phyloP scores from a whole-genome alignment of 2,888 invertebrate genomes.

The Phaonia tiefii region DNA sequence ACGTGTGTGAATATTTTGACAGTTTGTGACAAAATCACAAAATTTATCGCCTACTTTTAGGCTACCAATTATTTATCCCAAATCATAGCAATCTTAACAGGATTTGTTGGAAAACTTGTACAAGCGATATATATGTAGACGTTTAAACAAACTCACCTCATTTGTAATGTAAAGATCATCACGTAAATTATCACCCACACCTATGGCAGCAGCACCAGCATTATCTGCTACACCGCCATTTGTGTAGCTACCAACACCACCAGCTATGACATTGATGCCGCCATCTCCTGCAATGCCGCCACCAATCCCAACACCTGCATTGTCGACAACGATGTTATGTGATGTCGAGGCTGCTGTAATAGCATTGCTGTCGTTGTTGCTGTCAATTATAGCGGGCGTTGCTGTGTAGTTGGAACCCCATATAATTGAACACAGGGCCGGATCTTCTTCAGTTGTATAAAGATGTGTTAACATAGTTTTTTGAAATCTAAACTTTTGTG shows the following conservation, averaged over 20 bases:
- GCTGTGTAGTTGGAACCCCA: conserved; percentile 76
- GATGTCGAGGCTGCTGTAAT: conserved; percentile 62
- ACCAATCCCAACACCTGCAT: conserved; percentile 30
- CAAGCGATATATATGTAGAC: not conserved
- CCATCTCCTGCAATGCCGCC: conserved; percentile 32
- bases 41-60: conserved; percentile 8
- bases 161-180: conserved; percentile 73
- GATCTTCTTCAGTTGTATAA: conserved; percentile 79
- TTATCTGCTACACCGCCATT: conserved; percentile 29
- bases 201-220: conserved; percentile 50
- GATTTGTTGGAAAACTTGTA: not conserved
- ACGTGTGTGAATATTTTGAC: no score
- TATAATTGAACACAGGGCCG: conserved; percentile 78
- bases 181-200: conserved; percentile 70
- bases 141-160: conserved; percentile 65
- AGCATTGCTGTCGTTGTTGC: conserved; percentile 71
- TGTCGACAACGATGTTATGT: conserved; percentile 48
- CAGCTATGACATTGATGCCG: conserved; percentile 41
- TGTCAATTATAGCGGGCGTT: conserved; percentile 66
- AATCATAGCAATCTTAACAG: not conserved
- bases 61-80: conserved; percentile 1
- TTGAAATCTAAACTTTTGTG: conserved; percentile 23
- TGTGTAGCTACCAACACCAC: conserved; percentile 52
- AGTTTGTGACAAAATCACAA: not conserved
- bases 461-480: conserved; percentile 78